A percentile compares a stretch with the other conserved stretches of the same genome.
phyloP scores from a whole-genome alignment of 1,140 invertebrate species.

The Halictus rubicundus region DNA sequence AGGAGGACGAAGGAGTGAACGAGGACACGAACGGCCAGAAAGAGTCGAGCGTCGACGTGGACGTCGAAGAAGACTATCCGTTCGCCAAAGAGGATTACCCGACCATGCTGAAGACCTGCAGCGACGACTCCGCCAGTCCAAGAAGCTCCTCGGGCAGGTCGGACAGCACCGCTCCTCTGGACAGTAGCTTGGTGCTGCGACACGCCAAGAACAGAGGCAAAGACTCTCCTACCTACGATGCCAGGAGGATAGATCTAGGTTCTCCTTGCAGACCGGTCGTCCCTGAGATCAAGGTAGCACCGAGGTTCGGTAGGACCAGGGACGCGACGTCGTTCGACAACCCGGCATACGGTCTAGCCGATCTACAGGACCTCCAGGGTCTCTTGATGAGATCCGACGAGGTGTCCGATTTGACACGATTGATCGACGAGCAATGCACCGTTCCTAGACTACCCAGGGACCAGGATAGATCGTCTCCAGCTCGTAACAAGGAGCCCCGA shows the following conservation, averaged over 20 bases:
- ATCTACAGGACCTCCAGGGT: slow-evolving; percentile 72
- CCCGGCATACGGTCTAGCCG: slow-evolving; percentile 75
- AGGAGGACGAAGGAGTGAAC: slow-evolving; percentile 48
- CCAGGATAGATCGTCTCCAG: slow-evolving; percentile 21
- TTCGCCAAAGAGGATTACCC: slow-evolving; percentile 79
- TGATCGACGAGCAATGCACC: slow-evolving; percentile 71
- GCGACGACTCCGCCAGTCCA: slow-evolving; percentile 78
- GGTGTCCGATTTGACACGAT: slow-evolving; percentile 70
- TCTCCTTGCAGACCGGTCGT: slow-evolving; percentile 71
- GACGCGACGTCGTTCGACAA: slow-evolving; percentile 77
- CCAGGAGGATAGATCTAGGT: slow-evolving; percentile 73
- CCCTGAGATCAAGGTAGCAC: slow-evolving; percentile 68
- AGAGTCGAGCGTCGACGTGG: slow-evolving; percentile 71
- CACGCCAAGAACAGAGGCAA: slow-evolving; percentile 52
- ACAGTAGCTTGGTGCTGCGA: slow-evolving; percentile 69
- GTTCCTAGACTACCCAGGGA: slow-evolving; percentile 33
- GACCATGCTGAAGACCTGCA: slow-evolving; percentile 78
- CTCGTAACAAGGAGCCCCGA: slow-evolving; percentile 36
- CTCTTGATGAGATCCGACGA: slow-evolving; percentile 73
- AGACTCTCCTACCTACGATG: slow-evolving; percentile 71
- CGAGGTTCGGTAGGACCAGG: slow-evolving; percentile 55
- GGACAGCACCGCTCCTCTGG: slow-evolving; percentile 76
- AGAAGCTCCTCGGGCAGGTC: slow-evolving; percentile 77
- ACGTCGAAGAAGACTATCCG: slow-evolving; percentile 77
- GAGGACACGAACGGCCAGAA: slow-evolving; percentile 60